These are phyloP conservation scores for Betta splendens DNA, from an alignment of 2,797 vertebrate species.

Conservation along the genomic window DNA sequence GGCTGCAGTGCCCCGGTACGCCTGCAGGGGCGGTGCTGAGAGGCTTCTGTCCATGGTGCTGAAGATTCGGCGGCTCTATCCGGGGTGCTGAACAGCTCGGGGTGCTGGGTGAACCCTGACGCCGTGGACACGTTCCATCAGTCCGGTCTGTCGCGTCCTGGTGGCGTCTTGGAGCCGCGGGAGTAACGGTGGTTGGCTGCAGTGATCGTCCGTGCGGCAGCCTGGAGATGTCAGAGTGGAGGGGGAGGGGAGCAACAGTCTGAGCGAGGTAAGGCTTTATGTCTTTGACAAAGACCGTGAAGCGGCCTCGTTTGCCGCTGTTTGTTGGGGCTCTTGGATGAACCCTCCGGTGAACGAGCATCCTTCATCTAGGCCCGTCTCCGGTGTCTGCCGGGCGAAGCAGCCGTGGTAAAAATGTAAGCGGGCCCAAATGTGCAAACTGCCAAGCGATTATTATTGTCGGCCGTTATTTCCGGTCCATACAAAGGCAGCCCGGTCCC, in stretches of 20 bases:
- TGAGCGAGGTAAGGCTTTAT: constrained; percentile 94
- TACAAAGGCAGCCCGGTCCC: constrained; percentile 27
- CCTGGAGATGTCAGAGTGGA: constrained; percentile 88
- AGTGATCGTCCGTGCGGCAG: constrained; percentile 72
- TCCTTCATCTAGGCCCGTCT: constrained; percentile 7
- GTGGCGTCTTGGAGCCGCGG: neutral
- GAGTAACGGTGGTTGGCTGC: neutral
- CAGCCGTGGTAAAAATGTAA: neutral
- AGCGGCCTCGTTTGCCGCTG: constrained; percentile 66
- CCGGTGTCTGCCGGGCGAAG: neutral
- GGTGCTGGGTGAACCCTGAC: constrained; percentile 17
- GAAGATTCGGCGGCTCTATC: constrained; percentile 73
- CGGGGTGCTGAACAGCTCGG: constrained; percentile 70
- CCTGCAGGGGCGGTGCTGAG: constrained; percentile 48
- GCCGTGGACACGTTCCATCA: neutral
- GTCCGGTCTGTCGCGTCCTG: neutral
- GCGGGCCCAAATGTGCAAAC: neutral
- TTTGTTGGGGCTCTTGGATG: constrained; percentile 35
- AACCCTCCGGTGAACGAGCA: constrained; percentile 19
- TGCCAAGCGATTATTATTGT: constrained; percentile 12
- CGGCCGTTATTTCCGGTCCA: neutral
- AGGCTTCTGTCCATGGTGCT: constrained; percentile 83
- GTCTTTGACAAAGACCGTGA: constrained; percentile 87
- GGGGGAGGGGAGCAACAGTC: constrained; percentile 84
- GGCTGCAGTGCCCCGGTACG: constrained; percentile 27